phyloP scores from a whole-genome alignment of 2,113 vertebrate species.

The Tenrec ecaudatus region DNA sequence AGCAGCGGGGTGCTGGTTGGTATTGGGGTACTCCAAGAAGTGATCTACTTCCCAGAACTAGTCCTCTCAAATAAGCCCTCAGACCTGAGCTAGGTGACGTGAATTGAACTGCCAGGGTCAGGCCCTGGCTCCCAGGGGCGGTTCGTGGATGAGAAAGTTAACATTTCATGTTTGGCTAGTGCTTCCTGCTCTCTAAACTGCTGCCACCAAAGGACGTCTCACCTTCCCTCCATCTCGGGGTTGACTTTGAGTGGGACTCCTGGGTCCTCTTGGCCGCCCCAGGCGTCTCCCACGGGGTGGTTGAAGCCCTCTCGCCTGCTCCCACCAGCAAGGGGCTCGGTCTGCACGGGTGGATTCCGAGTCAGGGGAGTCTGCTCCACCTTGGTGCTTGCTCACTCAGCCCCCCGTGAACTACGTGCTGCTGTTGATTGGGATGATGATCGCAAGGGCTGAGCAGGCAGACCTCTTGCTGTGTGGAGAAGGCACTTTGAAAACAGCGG shows the following conservation, averaged over 20 bases:
- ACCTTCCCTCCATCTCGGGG: not conserved
- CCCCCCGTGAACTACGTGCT: slow-evolving; percentile 74
- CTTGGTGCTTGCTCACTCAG: slow-evolving; percentile 17
- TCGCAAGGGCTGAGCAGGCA: slow-evolving; percentile 86
- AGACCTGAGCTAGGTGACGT: not conserved
- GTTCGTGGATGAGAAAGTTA: not conserved
- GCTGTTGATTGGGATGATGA: slow-evolving; percentile 90
- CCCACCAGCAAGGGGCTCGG: not conserved
- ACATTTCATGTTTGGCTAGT: not conserved
- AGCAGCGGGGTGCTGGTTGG: not conserved
- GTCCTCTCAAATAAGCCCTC: not conserved
- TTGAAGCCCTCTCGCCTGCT: not conserved
- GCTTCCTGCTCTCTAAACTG: not conserved
- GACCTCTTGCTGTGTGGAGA: slow-evolving; percentile 67
- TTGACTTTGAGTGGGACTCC: not conserved
- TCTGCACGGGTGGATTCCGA: not conserved
- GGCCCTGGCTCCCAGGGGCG: not conserved
- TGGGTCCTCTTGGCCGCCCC: not conserved
- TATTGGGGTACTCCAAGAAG: not conserved
- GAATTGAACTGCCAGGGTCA: not conserved
- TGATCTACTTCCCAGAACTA: not conserved
- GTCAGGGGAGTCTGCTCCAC: not conserved
- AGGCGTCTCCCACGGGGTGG: not conserved
- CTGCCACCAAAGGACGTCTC: not conserved
- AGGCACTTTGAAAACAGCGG: not conserved